A percentile compares a stretch with the other conserved stretches of the same genome.
These are phyloP conservation scores for Cryptosula pallasiana DNA, from an alignment of 2,888 invertebrate genomes.

Conservation along the genomic window DNA sequence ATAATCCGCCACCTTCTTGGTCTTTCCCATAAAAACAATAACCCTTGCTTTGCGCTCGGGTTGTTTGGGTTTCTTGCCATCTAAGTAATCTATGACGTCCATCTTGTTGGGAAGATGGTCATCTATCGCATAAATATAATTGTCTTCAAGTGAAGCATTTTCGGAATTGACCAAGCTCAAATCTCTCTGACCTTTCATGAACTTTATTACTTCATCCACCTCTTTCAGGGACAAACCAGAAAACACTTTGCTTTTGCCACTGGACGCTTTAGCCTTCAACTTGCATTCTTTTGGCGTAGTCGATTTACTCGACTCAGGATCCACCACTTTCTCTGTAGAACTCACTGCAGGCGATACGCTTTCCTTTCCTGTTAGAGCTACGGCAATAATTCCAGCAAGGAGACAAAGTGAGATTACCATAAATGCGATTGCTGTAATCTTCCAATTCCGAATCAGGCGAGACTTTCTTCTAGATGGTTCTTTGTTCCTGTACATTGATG, in stretches of 20 bases:
- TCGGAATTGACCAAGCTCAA: background rate
- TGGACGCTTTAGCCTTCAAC: background rate
- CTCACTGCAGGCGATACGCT: background rate
- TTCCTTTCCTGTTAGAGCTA: background rate
- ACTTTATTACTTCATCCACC: background rate
- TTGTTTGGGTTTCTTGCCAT: background rate
- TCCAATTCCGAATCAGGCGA: background rate
- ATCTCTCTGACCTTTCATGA: background rate
- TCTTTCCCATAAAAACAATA: slow-evolving; percentile 8
- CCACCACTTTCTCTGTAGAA: background rate
- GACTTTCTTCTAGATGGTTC: background rate
- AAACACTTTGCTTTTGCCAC: background rate
- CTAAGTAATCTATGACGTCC: background rate
- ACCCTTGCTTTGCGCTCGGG: slow-evolving; percentile 19
- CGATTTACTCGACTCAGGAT: background rate
- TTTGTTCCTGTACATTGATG: background rate
- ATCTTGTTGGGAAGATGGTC: slow-evolving; percentile 9
- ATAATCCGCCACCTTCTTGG: background rate
- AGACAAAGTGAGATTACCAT: background rate
- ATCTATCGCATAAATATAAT: slow-evolving; percentile 16
- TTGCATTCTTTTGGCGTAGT: background rate
- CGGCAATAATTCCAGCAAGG: background rate
- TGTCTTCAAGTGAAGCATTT: background rate
- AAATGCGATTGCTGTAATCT: background rate
- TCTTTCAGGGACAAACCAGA: background rate